Base-by-base conservation (phyloP, 2,888 invertebrate species). In the Noctua pronuba region DNA sequence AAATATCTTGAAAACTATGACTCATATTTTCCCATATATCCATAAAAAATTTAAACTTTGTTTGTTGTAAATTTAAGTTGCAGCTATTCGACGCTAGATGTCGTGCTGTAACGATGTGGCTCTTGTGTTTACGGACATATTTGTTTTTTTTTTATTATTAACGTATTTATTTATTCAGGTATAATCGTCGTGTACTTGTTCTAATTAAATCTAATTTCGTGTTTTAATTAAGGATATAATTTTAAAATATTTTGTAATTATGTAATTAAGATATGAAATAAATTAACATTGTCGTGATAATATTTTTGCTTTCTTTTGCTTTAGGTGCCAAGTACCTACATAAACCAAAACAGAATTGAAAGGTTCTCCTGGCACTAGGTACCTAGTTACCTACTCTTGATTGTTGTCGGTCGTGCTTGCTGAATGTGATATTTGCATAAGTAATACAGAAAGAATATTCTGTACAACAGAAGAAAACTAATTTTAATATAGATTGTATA, bases 51-150 rank as follows among this genome's bases (percentile, higher is more conserved):
- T 35, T 24, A 41, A 10, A 24, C 16, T 35, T 24, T 13, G n/a
- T 55, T 46, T 28, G 31, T 38, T n/a, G 13, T 2, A 24, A 52
- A 58, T 66, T 28, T 62, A 38, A 44, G 49, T 72, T 78, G 28
- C 1, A 71, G 65, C 84, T 88, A 86, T 64, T 80, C 3, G 79
- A 73, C 65, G 73, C 76, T 80, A 88, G 87, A 87, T 88, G 86
- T 60, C 87, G n/a, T 11, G n/a, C 3, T 1, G 2, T 21, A 5
- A 24, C 18, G 35, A 0, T 18, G 24, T 38, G 2, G 24, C 8
- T 38, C 13, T 60, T 31, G 21, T 16, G 13, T 16, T 49, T 8
- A 49, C 24, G 7, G 11, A 16, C 4, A 2, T 65, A 1, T 79
- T 46, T 1, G 1, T 18, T 6, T 28, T 60, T 31, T 28, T 35